Evolutionary conservation across 2,113 vertebrate genomes (phyloP), one percentile per base, ranked within the genome.

Genomic region (Emydura subglobosa): DNA sequence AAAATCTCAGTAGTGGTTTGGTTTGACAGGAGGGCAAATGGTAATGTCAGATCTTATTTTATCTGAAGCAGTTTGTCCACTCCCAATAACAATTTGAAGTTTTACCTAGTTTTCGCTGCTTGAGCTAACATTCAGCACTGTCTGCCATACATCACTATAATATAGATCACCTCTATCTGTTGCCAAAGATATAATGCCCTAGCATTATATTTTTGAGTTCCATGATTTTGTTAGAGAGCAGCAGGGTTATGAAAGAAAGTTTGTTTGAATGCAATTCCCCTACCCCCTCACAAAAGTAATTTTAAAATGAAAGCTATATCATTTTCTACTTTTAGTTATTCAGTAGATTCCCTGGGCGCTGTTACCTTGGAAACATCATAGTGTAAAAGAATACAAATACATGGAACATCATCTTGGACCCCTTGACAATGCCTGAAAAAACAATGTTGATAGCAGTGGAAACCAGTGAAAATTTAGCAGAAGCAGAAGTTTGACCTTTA

Each of bases 361-460:
- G 97, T 97, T 96, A 90, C 95, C 95, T 93, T 96, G 96, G 96
- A 97, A 97, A 98, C 93, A 86, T 83, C 0, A 0, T 87, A 89
- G 79, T 95, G 65, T 97, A 90, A 95, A 97, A 83, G 61, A 91
- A 83, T 89, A 90, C 84, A 89, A 94, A 89, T 94, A 83, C 90
- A 92, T 2, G 16, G 82, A 93, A 89, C 78, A 42, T 55, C 84
- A 87, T 97, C 80, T 91, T 97, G 72, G 49, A 90, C 55, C 83
- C 39, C 85, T 59, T 95, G 82, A 82, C 92, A 90, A 39, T 44
- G 19, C 57, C 80, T 95, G 74, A 80, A 57, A 93, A 96, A 97
- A 91, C 6, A 39, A 79, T 92, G 49, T 10, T 92, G 34, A 74
- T 92, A 91, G 31, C 39, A 88, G 39, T 65, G 61, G 84, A 68